These are phyloP conservation scores for Cyanoramphus novaezelandiae DNA, from an alignment of 2,113 vertebrate species.

Conservation along the genomic window DNA sequence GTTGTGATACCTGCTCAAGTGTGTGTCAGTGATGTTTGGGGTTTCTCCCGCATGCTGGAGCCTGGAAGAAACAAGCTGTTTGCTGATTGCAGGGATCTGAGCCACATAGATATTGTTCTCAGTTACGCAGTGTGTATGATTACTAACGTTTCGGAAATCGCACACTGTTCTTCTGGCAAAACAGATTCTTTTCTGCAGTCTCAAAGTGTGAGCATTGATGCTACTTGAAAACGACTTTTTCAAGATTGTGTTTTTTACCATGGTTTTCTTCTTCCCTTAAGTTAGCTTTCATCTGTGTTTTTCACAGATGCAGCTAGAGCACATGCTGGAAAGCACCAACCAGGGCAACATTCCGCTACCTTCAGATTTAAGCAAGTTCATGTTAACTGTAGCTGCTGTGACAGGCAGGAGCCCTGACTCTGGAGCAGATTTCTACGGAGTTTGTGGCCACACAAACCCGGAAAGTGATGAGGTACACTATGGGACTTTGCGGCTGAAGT, in stretches of 20 bases:
- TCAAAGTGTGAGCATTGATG: background rate
- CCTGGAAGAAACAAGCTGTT: background rate
- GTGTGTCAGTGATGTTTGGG: background rate
- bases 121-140: background rate
- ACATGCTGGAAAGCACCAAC: background rate
- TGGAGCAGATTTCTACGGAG: background rate
- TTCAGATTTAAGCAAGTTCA: background rate
- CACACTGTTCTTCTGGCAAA: background rate
- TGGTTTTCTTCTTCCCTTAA: background rate
- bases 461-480: background rate
- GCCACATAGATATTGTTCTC: background rate
- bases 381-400: background rate
- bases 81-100: conserved; percentile 9
- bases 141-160: conserved; percentile 8
- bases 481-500: background rate
- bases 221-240: background rate
- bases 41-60: background rate
- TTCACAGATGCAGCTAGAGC: background rate
- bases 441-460: background rate
- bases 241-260: background rate
- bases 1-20: background rate
- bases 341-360: background rate
- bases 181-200: background rate
- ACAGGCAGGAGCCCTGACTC: background rate
- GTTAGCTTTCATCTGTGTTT: background rate